A percentile compares a stretch with the other conserved stretches of the same genome.
Evolutionary conservation across 2,113 vertebrate species (phyloP).

Genomic region (Dicaeum eximium): DNA sequence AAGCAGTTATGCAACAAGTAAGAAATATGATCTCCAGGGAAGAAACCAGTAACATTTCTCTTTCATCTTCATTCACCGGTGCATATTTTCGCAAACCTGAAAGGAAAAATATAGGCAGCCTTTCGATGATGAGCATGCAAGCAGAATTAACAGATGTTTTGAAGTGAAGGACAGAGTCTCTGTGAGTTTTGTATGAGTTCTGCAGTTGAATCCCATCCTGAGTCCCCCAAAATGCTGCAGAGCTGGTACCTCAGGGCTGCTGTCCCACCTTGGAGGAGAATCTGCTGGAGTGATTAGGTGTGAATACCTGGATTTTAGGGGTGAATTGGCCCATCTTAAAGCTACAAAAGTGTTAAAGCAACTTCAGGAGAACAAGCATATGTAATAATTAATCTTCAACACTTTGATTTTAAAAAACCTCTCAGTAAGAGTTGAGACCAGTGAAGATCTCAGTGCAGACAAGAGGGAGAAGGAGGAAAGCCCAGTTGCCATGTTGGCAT

Average conservation of each 20-base stretch:
- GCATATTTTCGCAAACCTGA: constrained; percentile 1
- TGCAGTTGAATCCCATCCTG: not conserved
- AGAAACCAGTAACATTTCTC: constrained; percentile 33
- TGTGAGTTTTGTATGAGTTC: not conserved
- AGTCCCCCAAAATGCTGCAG: not conserved
- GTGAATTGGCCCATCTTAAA: not conserved
- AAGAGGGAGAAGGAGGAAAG: not conserved
- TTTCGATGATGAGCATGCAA: not conserved
- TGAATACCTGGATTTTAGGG: not conserved
- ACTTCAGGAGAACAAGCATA: not conserved
- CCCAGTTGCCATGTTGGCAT: not conserved
- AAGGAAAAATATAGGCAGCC: not conserved
- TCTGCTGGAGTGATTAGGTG: not conserved
- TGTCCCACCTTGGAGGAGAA: not conserved
- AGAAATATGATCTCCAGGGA: constrained; percentile 57
- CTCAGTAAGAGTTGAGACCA: not conserved
- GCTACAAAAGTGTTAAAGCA: not conserved
- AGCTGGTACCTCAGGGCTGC: not conserved
- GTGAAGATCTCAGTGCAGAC: not conserved
- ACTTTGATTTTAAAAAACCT: not conserved
- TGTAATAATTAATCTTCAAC: not conserved
- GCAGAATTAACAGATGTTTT: not conserved
- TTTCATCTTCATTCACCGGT: constrained; percentile 44
- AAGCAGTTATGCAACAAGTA: constrained; percentile 67
- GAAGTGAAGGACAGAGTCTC: not conserved